phyloP scores from a whole-genome alignment of 1,140 invertebrate species.

The Vanessa tameamea region DNA sequence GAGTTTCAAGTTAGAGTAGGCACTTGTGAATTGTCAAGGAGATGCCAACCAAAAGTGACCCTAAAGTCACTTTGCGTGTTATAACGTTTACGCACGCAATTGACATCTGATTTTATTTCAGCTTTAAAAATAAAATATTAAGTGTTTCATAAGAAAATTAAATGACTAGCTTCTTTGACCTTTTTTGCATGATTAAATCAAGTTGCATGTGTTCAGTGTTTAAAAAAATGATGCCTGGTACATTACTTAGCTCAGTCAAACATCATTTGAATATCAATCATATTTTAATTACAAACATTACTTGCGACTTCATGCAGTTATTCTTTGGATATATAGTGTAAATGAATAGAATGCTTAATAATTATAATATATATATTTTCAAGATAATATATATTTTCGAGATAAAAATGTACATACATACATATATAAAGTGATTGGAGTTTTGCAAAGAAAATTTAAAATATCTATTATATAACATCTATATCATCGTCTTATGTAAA shows the following conservation, averaged over 20 bases:
- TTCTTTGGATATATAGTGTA: neutral
- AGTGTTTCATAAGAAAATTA: neutral
- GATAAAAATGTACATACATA: too few species aligned
- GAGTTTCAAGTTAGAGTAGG: slow-evolving; percentile 1
- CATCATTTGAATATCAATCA: neutral
- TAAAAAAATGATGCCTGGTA: neutral
- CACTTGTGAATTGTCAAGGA: slow-evolving; percentile 5
- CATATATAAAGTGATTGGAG: too few species aligned
- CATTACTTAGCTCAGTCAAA: neutral
- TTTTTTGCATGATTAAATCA: too few species aligned
- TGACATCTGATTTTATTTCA: neutral
- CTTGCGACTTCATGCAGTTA: neutral
- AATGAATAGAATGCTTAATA: too few species aligned
- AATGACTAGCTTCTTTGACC: too few species aligned
- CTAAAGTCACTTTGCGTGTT: neutral
- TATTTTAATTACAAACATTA: neutral
- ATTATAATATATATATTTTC: too few species aligned
- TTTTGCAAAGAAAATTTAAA: too few species aligned
- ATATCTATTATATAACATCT: too few species aligned
- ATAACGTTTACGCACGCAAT: neutral
- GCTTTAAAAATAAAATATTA: neutral
- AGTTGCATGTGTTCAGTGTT: too few species aligned
- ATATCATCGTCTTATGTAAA: too few species aligned
- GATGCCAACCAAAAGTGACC: neutral
- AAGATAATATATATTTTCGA: too few species aligned